These are phyloP conservation scores for Percina caprodes DNA, from an alignment of 2,113 vertebrate genomes.

Conservation along the genomic window DNA sequence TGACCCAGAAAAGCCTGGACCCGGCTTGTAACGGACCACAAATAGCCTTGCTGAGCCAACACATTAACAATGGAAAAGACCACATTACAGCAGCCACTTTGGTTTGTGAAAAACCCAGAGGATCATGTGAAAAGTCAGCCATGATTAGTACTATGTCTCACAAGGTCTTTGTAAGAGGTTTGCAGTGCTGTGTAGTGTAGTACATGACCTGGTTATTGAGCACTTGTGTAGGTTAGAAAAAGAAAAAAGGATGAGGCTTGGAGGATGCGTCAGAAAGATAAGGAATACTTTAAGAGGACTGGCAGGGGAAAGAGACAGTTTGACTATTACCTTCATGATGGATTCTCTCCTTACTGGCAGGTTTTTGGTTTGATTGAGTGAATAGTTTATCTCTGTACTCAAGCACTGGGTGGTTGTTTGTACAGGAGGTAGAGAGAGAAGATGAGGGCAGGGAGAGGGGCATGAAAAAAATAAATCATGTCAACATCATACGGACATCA, in stretches of 20 bases:
- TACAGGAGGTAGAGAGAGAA: conserved; percentile 76
- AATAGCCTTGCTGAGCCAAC: conserved; percentile 56
- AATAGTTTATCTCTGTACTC: conserved; percentile 97
- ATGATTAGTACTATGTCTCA: conserved; percentile 63
- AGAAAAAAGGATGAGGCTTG: conserved; percentile 9
- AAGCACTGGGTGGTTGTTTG: conserved; percentile 90
- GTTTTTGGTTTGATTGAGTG: conserved; percentile 94
- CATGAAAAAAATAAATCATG: conserved; percentile 63
- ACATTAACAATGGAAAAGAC: conserved; percentile 63
- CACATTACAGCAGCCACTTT: conserved; percentile 64
- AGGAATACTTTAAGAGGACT: neutral
- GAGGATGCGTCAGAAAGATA: conserved; percentile 37
- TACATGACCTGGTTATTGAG: conserved; percentile 54
- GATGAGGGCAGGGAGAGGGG: conserved; percentile 69
- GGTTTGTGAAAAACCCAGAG: conserved; percentile 72
- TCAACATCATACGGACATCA: conserved; percentile 62
- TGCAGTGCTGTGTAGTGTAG: conserved; percentile 21
- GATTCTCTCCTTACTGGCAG: conserved; percentile 90
- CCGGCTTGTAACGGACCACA: conserved; percentile 59
- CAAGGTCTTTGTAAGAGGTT: conserved; percentile 46
- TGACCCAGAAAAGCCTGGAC: conserved; percentile 21
- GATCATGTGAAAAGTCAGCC: conserved; percentile 60
- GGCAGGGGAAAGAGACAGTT: conserved; percentile 34
- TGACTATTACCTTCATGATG: conserved; percentile 90
- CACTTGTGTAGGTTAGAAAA: conserved; percentile 43